These are phyloP conservation scores for Carposina sasakii DNA, from an alignment of 1,140 invertebrate species.

Conservation along the genomic window DNA sequence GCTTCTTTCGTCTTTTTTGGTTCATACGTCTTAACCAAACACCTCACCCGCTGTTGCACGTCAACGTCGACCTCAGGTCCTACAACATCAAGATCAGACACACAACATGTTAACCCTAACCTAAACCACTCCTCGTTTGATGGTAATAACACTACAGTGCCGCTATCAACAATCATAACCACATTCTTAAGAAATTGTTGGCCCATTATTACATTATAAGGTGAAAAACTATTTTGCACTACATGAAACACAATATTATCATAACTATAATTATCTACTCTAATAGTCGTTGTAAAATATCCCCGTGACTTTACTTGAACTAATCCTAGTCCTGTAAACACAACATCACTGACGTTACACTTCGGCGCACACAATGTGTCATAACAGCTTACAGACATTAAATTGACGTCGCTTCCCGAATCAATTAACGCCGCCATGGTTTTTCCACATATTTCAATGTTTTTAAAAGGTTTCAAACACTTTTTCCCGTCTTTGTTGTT, in stretches of 20 bases:
- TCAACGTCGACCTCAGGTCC: background rate
- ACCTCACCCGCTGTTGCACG: background rate
- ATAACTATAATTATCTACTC: background rate
- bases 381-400: too few relatives aligned
- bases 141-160: background rate
- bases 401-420: too few relatives aligned
- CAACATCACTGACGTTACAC: too few relatives aligned
- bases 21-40: background rate
- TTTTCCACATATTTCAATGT: too few relatives aligned
- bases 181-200: background rate
- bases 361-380: too few relatives aligned
- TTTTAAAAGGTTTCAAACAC: too few relatives aligned
- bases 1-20: constrained; percentile 9
- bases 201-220: background rate
- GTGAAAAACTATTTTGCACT: background rate
- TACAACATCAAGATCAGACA: background rate
- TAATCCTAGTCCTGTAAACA: too few relatives aligned
- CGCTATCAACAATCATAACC: background rate
- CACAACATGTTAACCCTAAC: background rate
- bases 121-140: background rate
- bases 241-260: background rate
- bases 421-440: too few relatives aligned
- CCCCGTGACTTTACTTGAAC: too few relatives aligned
- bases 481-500: too few relatives aligned
- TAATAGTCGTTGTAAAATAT: too few relatives aligned